Evolutionary conservation across 2,113 vertebrate species (phyloP).

Genomic region (Pheucticus melanocephalus): DNA sequence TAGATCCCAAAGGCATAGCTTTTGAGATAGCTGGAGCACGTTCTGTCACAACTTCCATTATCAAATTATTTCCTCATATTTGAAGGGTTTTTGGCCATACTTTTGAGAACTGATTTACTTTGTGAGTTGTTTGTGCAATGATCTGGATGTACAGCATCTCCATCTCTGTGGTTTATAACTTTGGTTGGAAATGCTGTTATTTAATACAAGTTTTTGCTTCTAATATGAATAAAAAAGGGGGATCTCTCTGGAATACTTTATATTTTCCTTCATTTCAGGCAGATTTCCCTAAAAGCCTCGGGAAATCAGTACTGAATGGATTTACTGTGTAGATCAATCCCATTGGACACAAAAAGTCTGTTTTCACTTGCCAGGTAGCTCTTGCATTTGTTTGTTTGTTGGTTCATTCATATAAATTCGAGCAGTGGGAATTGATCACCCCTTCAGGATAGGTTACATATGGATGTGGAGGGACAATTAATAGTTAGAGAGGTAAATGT

Average conservation of each 20-base stretch:
- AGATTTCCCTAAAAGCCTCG: background rate
- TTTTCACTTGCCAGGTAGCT: background rate
- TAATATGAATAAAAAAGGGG: background rate
- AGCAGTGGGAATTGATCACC: background rate
- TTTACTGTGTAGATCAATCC: background rate
- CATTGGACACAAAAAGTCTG: background rate
- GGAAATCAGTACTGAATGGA: background rate
- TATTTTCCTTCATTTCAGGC: background rate
- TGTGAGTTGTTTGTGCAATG: background rate
- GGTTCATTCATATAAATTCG: background rate
- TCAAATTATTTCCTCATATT: background rate
- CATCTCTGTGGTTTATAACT: background rate
- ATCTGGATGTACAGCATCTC: background rate
- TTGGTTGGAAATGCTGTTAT: background rate
- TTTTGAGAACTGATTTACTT: background rate
- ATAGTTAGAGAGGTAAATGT: background rate
- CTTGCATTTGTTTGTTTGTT: background rate
- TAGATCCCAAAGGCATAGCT: background rate
- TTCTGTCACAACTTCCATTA: background rate
- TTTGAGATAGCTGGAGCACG: background rate
- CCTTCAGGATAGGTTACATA: background rate
- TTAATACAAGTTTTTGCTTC: background rate
- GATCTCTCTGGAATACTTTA: background rate
- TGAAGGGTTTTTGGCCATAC: background rate
- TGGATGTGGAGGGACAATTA: background rate